Evolutionary conservation across 2,888 invertebrate genomes (phyloP).

Genomic region (Halictus quadricinctus): DNA sequence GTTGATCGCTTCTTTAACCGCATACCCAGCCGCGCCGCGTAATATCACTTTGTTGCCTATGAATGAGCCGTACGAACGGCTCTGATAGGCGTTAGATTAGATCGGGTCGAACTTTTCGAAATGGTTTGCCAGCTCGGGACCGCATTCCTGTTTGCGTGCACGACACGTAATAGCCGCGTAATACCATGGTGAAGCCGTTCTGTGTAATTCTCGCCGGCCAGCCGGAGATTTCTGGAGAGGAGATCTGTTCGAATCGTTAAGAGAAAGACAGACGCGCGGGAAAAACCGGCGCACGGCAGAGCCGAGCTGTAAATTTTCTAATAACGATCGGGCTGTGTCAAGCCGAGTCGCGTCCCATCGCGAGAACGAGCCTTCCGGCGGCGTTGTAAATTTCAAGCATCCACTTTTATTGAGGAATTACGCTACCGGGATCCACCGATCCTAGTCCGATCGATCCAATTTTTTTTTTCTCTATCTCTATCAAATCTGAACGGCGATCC

Average conservation of each 20-base stretch:
- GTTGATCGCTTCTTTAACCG: slow-evolving; percentile 42
- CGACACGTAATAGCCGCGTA: slow-evolving; percentile 61
- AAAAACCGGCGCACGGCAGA: slow-evolving; percentile 13
- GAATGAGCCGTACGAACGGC: slow-evolving; percentile 39
- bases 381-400: slow-evolving; percentile 31
- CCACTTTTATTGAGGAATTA: slow-evolving; percentile 32
- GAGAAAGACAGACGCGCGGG: background rate
- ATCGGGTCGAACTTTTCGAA: slow-evolving; percentile 53
- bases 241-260: slow-evolving; percentile 42
- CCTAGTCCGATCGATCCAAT: slow-evolving; percentile 6
- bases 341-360: slow-evolving; percentile 3
- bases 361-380: slow-evolving; percentile 18
- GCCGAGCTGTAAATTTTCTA: slow-evolving; percentile 49
- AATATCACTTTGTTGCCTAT: slow-evolving; percentile 50
- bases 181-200: slow-evolving; percentile 50
- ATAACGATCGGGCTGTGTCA: slow-evolving; percentile 42
- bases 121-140: slow-evolving; percentile 53
- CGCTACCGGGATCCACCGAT: slow-evolving; percentile 32
- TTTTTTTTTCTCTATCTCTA: no score
- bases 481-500: no score
- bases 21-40: slow-evolving; percentile 31
- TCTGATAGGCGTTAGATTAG: slow-evolving; percentile 45
- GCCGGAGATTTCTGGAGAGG: slow-evolving; percentile 44
- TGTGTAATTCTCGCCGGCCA: slow-evolving; percentile 33
- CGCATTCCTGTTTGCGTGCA: slow-evolving; percentile 59